Evolutionary conservation across 2,113 vertebrate species (phyloP), one percentile per base, ranked within the genome.

Genomic region (Anhinga rufa): DNA sequence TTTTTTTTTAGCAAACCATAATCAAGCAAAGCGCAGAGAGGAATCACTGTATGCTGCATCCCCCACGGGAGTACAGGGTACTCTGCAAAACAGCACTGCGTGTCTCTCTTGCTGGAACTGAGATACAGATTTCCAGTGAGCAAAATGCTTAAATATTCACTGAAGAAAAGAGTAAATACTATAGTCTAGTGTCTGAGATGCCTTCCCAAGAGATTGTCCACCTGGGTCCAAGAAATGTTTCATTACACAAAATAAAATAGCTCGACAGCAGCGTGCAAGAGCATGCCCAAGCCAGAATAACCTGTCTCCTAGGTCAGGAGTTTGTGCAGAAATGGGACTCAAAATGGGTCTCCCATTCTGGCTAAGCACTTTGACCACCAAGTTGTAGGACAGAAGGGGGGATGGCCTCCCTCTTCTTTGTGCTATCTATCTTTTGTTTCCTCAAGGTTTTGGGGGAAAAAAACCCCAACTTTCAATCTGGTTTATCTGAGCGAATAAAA

Each of bases 81-180:
- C 28, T 11, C n/a, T n/a, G 54, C 38, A 28, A 54, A 61, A 28
- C 5, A 74, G 32, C 22, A 55, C 19, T 25, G 49, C 10, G 9
- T 0, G 2, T 22, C 40, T 48, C 65, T 68, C 40, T 62, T 57
- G n/a, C 57, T 57, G 31, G 38, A 90, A 60, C 7, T 0, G 0
- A 82, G 32, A 82, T 6, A 40, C 1, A 84, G 29, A 82, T 18
- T 61, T 58, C 46, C 40, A 92, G 75, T 12, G 29, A 93, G 46
- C 9, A 75, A 85, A 92, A 58, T 19, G 36, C 31, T 38, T 61
- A 52, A 69, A 86, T 61, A 61, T 65, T 36, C 72, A 44, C 49
- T 3, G 4, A 87, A 68, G 18, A 60, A 80, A 83, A 26, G 20
- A 55, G 52, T 29, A 55, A 91, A 70, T 49, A 12, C 18, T 74